Base-by-base conservation (phyloP, 2,888 invertebrate species). In the Mayetiola destructor region DNA sequence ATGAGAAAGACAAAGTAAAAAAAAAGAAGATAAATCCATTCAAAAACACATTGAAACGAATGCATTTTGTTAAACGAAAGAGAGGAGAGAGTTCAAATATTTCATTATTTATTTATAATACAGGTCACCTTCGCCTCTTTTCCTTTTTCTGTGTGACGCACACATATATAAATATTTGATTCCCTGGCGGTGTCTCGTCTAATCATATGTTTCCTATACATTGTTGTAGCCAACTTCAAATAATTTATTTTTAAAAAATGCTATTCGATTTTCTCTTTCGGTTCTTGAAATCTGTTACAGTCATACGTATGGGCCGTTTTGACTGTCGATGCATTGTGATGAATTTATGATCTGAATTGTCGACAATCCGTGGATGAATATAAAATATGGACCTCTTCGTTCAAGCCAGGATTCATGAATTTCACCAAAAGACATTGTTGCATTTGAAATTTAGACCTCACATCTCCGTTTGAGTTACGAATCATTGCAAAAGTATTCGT, bases 101-200 rank as follows among this genome's bases (percentile, higher is more conserved):
- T 48, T 48, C 48, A 48, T 48, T 48, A 48, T 48, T 48, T 48
- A 48, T 48, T 48, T 48, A 48, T 48, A 48, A 48, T 48, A 16
- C 48, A 27, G 48, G 48, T 48, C 48, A 48, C 48, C 48, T 48
- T 27, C 48, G 23, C 16, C 40, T 20, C 21, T 18, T 21, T 27
- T 10, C 16, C 40, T 20, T 14, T 18, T 21, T 42, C 42, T 8
- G 3, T 23, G 16, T n/a, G n/a, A 48, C 14, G n/a, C 23, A 23
- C 42, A 21, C 32, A 12, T 12, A 32, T 12, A 32, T 12, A 12
- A 9, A 32, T 32, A 12, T 12, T 16, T n/a, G 27, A 6, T 48
- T 48, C 27, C 16, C 29, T 27, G 48, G 16, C 27, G n/a, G n/a
- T 48, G 48, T 48, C 48, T 48, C 48, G 48, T 4, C 48, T 48